Conservation (phyloP, 2,888 invertebrate genomes). For the Stictocephala bisonia region DNA sequence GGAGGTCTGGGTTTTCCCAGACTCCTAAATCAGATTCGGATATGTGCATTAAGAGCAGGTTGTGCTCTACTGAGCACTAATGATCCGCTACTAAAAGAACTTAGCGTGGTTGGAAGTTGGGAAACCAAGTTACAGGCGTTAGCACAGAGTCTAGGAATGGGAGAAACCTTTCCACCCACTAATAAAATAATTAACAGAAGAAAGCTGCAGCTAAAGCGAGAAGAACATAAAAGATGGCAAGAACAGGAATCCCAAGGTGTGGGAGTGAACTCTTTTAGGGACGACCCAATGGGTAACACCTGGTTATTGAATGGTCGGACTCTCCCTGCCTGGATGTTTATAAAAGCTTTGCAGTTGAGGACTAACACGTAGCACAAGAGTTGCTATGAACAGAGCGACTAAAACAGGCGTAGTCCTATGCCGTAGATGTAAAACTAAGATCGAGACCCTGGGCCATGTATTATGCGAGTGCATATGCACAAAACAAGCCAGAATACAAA, state of each 20-base stretch:
- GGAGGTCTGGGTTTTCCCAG: conserved; percentile 17
- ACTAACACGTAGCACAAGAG: conserved; percentile 4
- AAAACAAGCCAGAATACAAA: too few species aligned
- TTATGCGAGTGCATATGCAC: conserved; percentile 35
- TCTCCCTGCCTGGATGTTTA: not conserved
- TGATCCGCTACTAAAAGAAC: conserved; percentile 5
- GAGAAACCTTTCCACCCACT: not conserved
- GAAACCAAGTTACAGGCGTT: not conserved
- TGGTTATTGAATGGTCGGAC: not conserved
- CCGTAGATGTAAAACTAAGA: not conserved
- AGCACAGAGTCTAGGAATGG: not conserved
- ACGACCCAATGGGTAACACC: not conserved
- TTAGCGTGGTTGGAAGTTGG: not conserved
- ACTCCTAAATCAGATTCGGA: not conserved
- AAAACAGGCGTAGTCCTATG: not conserved
- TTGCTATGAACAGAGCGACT: not conserved
- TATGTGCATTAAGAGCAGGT: not conserved
- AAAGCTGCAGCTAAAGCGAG: not conserved
- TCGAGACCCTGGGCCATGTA: not conserved
- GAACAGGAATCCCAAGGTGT: not conserved
- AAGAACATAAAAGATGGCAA: not conserved
- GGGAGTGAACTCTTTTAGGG: not conserved
- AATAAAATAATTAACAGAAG: not conserved
- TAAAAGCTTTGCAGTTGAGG: conserved; percentile 35
- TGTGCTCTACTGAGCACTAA: not conserved